Evolutionary conservation across 2,888 invertebrate genomes (phyloP).

Genomic region (Eupithecia subfuscata): DNA sequence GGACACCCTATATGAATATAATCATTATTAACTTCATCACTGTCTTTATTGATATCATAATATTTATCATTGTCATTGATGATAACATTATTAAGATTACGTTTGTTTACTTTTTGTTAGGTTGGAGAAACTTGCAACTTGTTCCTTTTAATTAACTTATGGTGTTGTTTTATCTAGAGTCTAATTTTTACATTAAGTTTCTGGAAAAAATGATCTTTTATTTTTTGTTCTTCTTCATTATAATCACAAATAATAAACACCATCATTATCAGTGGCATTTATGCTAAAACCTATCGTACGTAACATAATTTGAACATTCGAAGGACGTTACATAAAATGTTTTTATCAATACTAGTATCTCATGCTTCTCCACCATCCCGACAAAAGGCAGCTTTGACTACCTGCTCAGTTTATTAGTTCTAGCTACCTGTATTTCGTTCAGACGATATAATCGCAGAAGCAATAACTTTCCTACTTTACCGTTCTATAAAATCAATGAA

Average conservation of each 20-base stretch:
- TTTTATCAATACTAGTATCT: not conserved
- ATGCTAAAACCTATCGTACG: not conserved
- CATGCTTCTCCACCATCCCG: not conserved
- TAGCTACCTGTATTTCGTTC: constrained; percentile 22
- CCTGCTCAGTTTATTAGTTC: constrained; percentile 7
- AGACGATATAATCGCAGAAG: constrained; percentile 25
- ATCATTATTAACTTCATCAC: constrained; percentile 36
- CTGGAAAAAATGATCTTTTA: not conserved
- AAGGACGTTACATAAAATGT: not conserved
- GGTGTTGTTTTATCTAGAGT: not conserved
- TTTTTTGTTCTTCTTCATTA: not conserved
- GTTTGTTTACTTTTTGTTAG: not conserved
- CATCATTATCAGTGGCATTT: not conserved
- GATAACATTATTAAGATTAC: constrained; percentile 2
- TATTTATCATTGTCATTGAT: constrained; percentile 23
- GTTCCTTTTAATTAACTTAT: not conserved
- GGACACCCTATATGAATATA: constrained; percentile 27
- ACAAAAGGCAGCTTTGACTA: constrained; percentile 6
- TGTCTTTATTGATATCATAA: constrained; percentile 24
- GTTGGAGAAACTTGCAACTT: not conserved
- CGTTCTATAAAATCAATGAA: constrained; percentile 37
- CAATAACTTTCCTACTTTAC: constrained; percentile 30
- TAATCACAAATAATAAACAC: not conserved
- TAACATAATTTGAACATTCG: not conserved
- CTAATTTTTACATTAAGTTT: not conserved